Base-by-base conservation (phyloP, 2,888 invertebrate species). In the Meghimatium bilineatum region DNA sequence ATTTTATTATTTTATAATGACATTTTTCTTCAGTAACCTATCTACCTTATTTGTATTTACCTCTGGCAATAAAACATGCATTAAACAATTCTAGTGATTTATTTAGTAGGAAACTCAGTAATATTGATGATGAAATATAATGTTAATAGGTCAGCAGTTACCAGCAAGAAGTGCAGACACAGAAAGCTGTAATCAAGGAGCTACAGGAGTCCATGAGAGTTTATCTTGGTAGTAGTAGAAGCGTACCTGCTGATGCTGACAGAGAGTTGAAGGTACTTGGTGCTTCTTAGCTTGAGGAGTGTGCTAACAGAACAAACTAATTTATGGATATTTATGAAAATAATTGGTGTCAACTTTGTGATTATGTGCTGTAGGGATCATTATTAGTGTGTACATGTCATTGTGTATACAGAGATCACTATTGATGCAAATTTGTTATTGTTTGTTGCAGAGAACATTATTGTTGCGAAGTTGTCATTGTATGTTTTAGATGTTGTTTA, bases 151-250 rank as follows among this genome's bases (percentile, higher is more conserved):
- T 84, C 32, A 69, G 29, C 85, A 89, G 60, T 52, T 90, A 91
- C 84, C 90, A 91, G 79, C 85, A 90, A 75, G 91, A 91, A 84
- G 88, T 90, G 0, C 80, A 85, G 8, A 85, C 87, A 79, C 90
- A 89, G 69, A 88, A 88, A 76, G 81, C 80, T 12, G 87, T 88
- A 63, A 90, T 90, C 76, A 89, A 87, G 82, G 86, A 87, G 34
- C 80, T 87, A 56, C 86, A 87, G 76, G 82, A 83, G 36, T 82
- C 85, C 20, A 86, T 87, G 85, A 82, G 82, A 34, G 82, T 83
- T 49, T 87, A 84, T 63, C 56, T 87, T 38, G 80, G 29, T 44
- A 72, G 72, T n/a, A 72, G 72, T 44, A 20, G 44, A 0, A n/a
- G 14, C 20, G 10, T 72, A 20, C n/a, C n/a, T n/a, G 44, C 72